Evolutionary conservation across 2,113 vertebrate genomes (phyloP), one percentile per base, ranked within the genome.

Genomic region (Myiopsitta monachus): DNA sequence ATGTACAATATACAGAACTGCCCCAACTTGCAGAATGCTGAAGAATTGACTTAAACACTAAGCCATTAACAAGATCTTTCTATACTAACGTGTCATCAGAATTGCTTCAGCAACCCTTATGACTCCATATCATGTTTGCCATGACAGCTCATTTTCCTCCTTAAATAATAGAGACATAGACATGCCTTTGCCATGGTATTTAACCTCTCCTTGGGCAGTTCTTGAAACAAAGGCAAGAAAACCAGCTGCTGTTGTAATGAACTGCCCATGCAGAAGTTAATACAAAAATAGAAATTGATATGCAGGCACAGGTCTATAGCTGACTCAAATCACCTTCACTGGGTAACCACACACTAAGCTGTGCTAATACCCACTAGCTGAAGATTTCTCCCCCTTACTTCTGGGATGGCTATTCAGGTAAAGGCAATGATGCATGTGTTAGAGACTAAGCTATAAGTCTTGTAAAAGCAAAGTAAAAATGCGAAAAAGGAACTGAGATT

Each of bases 31-130:
- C 66, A 89, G 44, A 94, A 88, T 64, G 89, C 83, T 89, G 21
- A 87, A 84, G 91, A 96, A 94, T 95, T 91, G 92, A 68, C 91
- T 94, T 92, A 91, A 94, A 87, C 62, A 44, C 77, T 94, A 95
- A 95, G 88, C 89, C 87, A 52, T 72, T 92, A 96, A 92, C 77
- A 94, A 92, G 88, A 87, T 51, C 87, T 82, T 92, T 83, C 69
- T 91, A 46, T 84, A 64, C 44, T 91, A 87, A 95, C 61, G 91
- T 91, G 87, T 95, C 95, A 96, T 38, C 31, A 9, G 47, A 90
- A 94, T 80, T 92, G 85, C 67, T 96, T 94, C 85, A 93, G 79
- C 52, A 93, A 43, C 8, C 28, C 55, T 68, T 72, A 43, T 52
- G 66, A 68, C 90, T 85, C 47, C 69, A 44, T 52, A 55, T 54